Evolutionary conservation across 2,797 vertebrate species (phyloP), one percentile per base, ranked within the genome.

Genomic region (Poeciliopsis turneri): DNA sequence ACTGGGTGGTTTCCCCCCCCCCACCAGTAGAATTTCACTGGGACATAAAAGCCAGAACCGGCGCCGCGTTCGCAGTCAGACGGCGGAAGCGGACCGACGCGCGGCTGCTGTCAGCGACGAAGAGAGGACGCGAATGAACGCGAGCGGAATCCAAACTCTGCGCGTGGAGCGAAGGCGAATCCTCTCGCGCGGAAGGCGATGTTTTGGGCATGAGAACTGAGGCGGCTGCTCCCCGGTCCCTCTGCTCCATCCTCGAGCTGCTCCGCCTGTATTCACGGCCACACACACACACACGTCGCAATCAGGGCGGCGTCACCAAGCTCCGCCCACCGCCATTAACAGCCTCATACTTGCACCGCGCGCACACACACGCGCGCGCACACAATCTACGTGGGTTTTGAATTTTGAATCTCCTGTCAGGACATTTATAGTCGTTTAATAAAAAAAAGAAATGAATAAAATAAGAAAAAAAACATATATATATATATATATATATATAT

Each of bases 191-290:
- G 41, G 53, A 53, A 6, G 47, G 47, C 33, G 76, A 25, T 66
- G 1, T 76, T 76, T 68, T 3, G 55, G 80, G 77, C 82, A 72
- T 47, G 84, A 77, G 82, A 47, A 71, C 55, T 72, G 76, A 86
- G 28, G 18, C 75, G 46, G 76, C 71, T 6, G 49, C 64, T 36
- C 2, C 78, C 79, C 51, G 75, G 72, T 51, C 45, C 64, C 80
- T 83, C 70, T 81, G 84, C 87, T 92, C 90, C 92, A 93, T 92
- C 92, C 84, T 89, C 89, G 25, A 80, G 77, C 79, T 74, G 86
- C 91, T 89, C 88, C 79, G 86, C 82, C 90, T 87, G 84, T 81
- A 1, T 82, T 83, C 86, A 88, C 91, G 72, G 36, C 66, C 77
- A 72, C 83, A 76, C n/a, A n/a, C 3, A 72, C 83, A 76, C 3